Evolutionary conservation across 2,113 vertebrate species (phyloP).

Genomic region (Emydocephalus ijimae): DNA sequence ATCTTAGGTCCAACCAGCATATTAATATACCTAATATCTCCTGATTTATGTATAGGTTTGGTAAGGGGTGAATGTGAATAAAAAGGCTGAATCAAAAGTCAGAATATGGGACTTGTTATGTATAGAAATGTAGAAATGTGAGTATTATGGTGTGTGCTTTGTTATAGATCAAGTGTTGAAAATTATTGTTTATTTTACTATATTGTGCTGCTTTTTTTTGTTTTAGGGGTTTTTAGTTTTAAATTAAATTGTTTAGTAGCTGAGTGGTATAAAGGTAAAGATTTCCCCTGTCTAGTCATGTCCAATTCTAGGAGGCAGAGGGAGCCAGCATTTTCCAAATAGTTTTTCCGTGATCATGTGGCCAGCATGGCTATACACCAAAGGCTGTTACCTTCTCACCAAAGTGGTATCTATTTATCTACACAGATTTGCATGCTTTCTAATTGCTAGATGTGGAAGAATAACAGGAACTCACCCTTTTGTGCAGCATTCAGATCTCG

Average conservation of each 20-base stretch:
- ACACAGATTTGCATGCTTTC: not conserved
- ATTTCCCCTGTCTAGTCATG: not conserved
- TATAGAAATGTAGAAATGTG: not conserved
- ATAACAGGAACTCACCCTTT: not conserved
- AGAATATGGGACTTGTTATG: not conserved
- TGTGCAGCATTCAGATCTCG: not conserved
- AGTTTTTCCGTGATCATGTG: not conserved
- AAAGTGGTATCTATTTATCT: not conserved
- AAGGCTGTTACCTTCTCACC: not conserved
- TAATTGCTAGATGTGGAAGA: not conserved
- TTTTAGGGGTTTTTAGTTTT: not conserved
- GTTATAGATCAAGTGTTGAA: not conserved
- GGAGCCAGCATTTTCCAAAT: not conserved
- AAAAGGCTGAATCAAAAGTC: not conserved
- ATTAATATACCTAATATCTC: not conserved
- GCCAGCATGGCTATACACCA: not conserved
- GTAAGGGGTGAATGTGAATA: not conserved
- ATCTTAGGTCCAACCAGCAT: not conserved
- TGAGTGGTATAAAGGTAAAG: not conserved
- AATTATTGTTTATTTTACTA: not conserved
- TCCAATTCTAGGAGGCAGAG: not conserved
- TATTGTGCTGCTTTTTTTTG: not conserved
- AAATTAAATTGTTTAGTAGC: not conserved
- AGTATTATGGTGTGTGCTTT: not conserved
- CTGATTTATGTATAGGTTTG: not conserved